Base-by-base conservation (phyloP, 2,888 invertebrate genomes). In the Malthinus seriepunctatus region DNA sequence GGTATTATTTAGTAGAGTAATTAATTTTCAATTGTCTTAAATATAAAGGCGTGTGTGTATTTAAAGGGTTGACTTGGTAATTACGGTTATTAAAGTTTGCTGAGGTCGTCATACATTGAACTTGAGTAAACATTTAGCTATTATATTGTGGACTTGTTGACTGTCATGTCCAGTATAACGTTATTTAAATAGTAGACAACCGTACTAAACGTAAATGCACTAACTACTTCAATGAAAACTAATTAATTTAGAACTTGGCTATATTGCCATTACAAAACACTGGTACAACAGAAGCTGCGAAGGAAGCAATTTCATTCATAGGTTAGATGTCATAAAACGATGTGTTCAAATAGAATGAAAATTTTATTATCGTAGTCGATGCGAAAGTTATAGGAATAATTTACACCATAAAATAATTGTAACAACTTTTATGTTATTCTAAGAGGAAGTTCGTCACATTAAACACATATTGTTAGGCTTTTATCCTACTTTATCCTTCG, bases 201-300 rank as follows among this genome's bases (percentile, higher is more conserved):
- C 48, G 39, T 46, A 57, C 48, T 57, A 37, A 42, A 52, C 42
- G 38, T 52, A 15, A 42, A 42, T 42, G 39, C 44, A 23, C 51
- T 52, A 57, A 57, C 47, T 51, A 51, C 51, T 52, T 47, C 57
- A 57, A 51, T 57, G 32, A 51, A 34, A 42, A 34, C 49, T 58
- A 51, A 52, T 51, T 58, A 52, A 58, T 52, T 58, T 47, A 52
- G 51, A 53, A 57, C 34, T 57, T 57, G 23, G 42, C 32, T 39
- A 47, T 38, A 56, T 37, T 38, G 51, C 32, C 34, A 51, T 35
- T 44, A 33, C 31, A 35, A 51, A 47, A 46, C 51, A 52, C n/a
- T 11, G 8, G 15, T 42, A 6, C 8, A 42, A 42, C 12, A 6
- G 39, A 9, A 23, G 2, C 39, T 42, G n/a, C n/a, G 39, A n/a